These are phyloP conservation scores for Nymphalis urticae DNA, from an alignment of 2,888 invertebrate species.

Conservation along the genomic window DNA sequence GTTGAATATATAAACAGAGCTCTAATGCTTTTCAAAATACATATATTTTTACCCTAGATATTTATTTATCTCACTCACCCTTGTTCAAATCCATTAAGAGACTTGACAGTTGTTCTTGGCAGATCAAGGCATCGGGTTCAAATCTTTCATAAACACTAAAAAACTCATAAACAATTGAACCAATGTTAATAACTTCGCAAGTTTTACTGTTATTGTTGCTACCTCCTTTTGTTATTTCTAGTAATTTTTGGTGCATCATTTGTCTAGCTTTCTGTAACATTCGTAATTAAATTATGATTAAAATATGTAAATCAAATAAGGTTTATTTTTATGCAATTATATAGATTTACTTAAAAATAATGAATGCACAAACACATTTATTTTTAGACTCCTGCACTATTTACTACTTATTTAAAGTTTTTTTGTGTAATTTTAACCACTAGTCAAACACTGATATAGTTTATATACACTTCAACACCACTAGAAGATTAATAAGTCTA, in stretches of 20 bases:
- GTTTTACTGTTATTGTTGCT: slow-evolving; percentile 51
- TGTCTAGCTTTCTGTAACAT: slow-evolving; percentile 66
- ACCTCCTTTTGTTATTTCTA: slow-evolving; percentile 53
- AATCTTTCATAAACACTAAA: slow-evolving; percentile 59
- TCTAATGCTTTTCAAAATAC: neutral
- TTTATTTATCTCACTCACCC: slow-evolving; percentile 47
- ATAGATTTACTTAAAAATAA: too few relatives aligned
- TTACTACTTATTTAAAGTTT: too few relatives aligned
- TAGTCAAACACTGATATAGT: too few relatives aligned
- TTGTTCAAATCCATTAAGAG: slow-evolving; percentile 62
- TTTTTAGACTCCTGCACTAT: too few relatives aligned
- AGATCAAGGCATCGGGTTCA: slow-evolving; percentile 66
- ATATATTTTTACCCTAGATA: neutral
- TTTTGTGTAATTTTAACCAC: too few relatives aligned
- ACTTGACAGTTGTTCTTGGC: slow-evolving; percentile 52
- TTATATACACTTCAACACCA: too few relatives aligned
- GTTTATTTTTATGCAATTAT: too few relatives aligned
- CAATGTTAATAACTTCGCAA: slow-evolving; percentile 62
- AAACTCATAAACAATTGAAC: slow-evolving; percentile 59
- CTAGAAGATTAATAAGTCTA: too few relatives aligned
- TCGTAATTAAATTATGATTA: too few relatives aligned
- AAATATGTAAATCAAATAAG: too few relatives aligned
- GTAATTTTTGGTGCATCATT: slow-evolving; percentile 63
- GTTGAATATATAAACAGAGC: too few relatives aligned
- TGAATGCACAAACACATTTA: too few relatives aligned